A percentile compares a stretch with the other conserved stretches of the same genome.
Evolutionary conservation across 2,888 invertebrate genomes (phyloP).

Genomic region (Lordiphosa fenestrarum): DNA sequence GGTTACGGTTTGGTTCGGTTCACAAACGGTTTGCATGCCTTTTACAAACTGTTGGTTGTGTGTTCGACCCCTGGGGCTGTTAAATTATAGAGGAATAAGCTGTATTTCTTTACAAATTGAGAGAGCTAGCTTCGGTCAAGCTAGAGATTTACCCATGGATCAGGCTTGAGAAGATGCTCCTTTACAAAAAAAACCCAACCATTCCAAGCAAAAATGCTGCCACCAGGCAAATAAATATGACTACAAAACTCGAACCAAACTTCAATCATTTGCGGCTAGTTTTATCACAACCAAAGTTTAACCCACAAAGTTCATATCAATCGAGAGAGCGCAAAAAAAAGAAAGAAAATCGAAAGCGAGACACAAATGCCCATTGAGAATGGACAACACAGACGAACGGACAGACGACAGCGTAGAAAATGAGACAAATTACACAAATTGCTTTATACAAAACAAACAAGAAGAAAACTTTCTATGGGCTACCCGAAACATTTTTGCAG

Average conservation of each 20-base stretch:
- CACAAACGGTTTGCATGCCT: background rate
- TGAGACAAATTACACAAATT: constrained; percentile 44
- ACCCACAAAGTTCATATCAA: constrained; percentile 42
- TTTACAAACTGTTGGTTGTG: too few relatives aligned
- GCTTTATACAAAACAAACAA: constrained; percentile 20
- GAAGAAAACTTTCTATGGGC: constrained; percentile 32
- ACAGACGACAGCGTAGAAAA: constrained; percentile 20
- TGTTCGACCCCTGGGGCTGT: too few relatives aligned
- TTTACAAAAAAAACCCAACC: too few relatives aligned
- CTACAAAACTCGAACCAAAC: background rate
- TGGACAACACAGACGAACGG: constrained; percentile 20
- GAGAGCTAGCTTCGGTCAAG: too few relatives aligned
- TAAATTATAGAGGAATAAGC: too few relatives aligned
- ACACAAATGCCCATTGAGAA: constrained; percentile 16
- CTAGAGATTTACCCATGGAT: too few relatives aligned
- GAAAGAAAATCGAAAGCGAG: constrained; percentile 55
- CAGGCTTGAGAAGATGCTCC: too few relatives aligned
- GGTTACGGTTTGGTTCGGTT: too few relatives aligned
- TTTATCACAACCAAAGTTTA: too few relatives aligned
- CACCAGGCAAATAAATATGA: too few relatives aligned
- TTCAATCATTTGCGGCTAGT: background rate
- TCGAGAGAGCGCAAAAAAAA: constrained; percentile 31
- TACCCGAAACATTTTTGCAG: constrained; percentile 25
- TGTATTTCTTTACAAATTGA: too few relatives aligned
- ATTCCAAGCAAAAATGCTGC: too few relatives aligned